These are phyloP conservation scores for Drosophila fuyamai DNA, from an alignment of 1,140 invertebrate genomes.

Conservation along the genomic window DNA sequence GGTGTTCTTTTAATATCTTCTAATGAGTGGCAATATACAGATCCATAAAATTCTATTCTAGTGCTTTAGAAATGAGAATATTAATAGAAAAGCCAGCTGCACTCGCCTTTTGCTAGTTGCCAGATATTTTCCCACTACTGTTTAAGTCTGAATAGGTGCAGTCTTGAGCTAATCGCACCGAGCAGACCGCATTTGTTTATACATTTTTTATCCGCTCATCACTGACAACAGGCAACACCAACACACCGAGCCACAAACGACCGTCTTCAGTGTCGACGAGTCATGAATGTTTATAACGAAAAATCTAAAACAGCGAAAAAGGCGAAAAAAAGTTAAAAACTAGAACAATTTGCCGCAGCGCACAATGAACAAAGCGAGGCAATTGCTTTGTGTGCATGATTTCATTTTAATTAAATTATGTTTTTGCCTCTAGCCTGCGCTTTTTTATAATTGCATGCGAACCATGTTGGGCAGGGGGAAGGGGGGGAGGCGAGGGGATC, in stretches of 20 bases:
- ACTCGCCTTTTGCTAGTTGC: neutral
- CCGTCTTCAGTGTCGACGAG: slow-evolving; percentile 76
- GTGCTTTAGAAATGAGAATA: slow-evolving; percentile 19
- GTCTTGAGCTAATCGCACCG: slow-evolving; percentile 9
- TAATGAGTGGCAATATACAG: slow-evolving; percentile 2
- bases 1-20: slow-evolving; percentile 6
- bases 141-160: slow-evolving; percentile 12
- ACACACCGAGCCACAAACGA: slow-evolving; percentile 30
- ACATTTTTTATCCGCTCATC: slow-evolving; percentile 39
- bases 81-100: slow-evolving; percentile 21
- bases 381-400: slow-evolving; percentile 82
- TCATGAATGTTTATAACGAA: slow-evolving; percentile 72
- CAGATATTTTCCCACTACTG: slow-evolving; percentile 2
- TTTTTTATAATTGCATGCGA: slow-evolving; percentile 76
- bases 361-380: slow-evolving; percentile 79
- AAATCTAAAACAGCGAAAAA: slow-evolving; percentile 54
- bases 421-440: slow-evolving; percentile 58
- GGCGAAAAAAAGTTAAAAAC: slow-evolving; percentile 58
- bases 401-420: slow-evolving; percentile 84
- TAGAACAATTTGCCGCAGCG: slow-evolving; percentile 77
- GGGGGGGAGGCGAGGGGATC: neutral
- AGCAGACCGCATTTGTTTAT: slow-evolving; percentile 31
- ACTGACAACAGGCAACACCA: slow-evolving; percentile 40
- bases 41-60: slow-evolving; percentile 13
- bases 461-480: slow-evolving; percentile 23